Evolutionary conservation across 2,888 invertebrate species (phyloP).

Genomic region (Agrenia bidenticulata): DNA sequence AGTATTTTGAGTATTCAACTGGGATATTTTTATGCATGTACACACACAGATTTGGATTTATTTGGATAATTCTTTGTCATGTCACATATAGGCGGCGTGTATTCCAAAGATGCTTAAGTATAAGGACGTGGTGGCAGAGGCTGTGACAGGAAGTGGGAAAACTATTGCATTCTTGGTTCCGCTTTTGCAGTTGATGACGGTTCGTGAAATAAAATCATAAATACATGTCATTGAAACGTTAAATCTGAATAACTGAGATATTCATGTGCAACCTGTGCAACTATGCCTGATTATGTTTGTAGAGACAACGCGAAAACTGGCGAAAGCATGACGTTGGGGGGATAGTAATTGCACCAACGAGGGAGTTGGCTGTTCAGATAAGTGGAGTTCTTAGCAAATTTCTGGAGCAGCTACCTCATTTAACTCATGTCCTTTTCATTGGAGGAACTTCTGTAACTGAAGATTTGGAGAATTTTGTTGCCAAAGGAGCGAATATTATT

Average conservation of each 20-base stretch:
- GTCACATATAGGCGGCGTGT: constrained; percentile 81
- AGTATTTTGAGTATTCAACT: too few species aligned
- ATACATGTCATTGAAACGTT: too few species aligned
- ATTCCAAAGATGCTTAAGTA: constrained; percentile 84
- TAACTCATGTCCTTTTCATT: constrained; percentile 59
- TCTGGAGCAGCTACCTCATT: constrained; percentile 57
- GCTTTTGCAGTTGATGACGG: constrained; percentile 76
- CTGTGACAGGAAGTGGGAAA: constrained; percentile 98
- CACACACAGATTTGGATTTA: too few species aligned
- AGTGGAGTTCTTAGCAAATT: constrained; percentile 65
- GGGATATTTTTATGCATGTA: too few species aligned
- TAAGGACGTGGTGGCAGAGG: constrained; percentile 97
- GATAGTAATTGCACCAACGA: constrained; percentile 89
- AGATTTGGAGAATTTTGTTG: constrained; percentile 69
- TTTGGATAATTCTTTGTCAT: too few species aligned
- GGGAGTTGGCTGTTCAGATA: constrained; percentile 92
- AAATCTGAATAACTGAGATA: not conserved
- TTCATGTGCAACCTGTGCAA: not conserved
- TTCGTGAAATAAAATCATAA: constrained; percentile 53
- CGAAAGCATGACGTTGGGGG: constrained; percentile 78
- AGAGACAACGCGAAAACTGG: constrained; percentile 63
- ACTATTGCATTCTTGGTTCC: constrained; percentile 95
- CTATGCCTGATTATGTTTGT: not conserved
- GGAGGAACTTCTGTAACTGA: constrained; percentile 81
- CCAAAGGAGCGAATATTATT: constrained; percentile 77